Evolutionary conservation across 2,113 vertebrate species (phyloP), one percentile per base, ranked within the genome.

Genomic region (Okapia johnstoni): DNA sequence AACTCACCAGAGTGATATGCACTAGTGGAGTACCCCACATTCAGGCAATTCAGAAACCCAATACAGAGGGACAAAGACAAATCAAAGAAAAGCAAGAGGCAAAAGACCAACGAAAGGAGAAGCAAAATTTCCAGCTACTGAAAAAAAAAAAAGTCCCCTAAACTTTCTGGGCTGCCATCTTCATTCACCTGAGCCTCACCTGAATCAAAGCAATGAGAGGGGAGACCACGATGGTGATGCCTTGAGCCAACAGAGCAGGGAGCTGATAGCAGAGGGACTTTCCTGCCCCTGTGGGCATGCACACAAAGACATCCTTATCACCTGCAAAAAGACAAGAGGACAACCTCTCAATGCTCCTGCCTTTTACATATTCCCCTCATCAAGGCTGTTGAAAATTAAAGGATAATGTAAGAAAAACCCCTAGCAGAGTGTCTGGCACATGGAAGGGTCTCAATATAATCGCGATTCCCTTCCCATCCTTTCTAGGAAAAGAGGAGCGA

Each of bases 241-340:
- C 99, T 89, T 98, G 97, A 81, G 99, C 98, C 98, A 99, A 94
- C 25, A 99, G 94, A 73, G 99, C 99, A 91, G 99, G 99, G 54
- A 99, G 99, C 98, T 99, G 99, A 98, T 99, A 99, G 96, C 99
- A 99, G 55, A 99, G 98, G 66, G 99, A 99, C 96, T 99, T 99
- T 88, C 99, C 99, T 89, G 99, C 99, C 88, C 99, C 99, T 40
- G 99, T 99, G 85, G 99, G 99, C 99, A 99, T 99, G 98, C 99
- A 99, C 36, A 99, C 99, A 98, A 99, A 99, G 93, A 99, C 99
- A 98, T 99, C 99, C 97, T 98, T 99, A 98, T 99, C 99, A 10
- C 99, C 99, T 99, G 98, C 90, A 98, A 98, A 99, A 88, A 98
- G 36, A 98, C 97, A 55, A 98, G 58, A 87, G 40, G 55, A 89